Conservation (phyloP, 2,888 invertebrate species). For the Galerucella nymphaeae region DNA sequence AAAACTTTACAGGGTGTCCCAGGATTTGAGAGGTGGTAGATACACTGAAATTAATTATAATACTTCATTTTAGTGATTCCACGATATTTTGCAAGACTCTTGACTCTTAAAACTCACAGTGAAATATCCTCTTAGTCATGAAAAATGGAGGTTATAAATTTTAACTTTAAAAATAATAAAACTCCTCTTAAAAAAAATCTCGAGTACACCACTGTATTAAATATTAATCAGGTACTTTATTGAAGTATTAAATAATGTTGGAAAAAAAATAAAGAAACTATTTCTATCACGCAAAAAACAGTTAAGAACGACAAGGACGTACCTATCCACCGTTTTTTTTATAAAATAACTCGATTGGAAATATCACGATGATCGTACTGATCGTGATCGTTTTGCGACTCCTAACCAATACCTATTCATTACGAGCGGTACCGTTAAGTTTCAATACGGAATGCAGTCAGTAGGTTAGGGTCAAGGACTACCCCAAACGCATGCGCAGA, state of each 20-base stretch:
- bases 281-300: neutral
- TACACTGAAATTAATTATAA: too few species aligned
- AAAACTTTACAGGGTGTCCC: too few species aligned
- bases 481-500: too few species aligned
- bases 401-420: neutral
- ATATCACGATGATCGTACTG: neutral
- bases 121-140: too few species aligned
- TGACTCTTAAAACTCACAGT: too few species aligned
- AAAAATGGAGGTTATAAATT: too few species aligned
- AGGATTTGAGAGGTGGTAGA: too few species aligned
- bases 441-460: neutral
- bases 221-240: neutral
- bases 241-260: neutral
- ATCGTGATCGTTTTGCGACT: neutral
- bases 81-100: too few species aligned
- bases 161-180: too few species aligned
- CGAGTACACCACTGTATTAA: too few species aligned
- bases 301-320: conserved; percentile 14
- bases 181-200: too few species aligned
- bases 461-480: neutral
- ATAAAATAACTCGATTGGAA: neutral
- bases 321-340: neutral
- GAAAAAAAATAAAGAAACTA: neutral
- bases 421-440: neutral
- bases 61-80: too few species aligned